phyloP scores from a whole-genome alignment of 2,113 vertebrate genomes.

The Bothrops jararaca region DNA sequence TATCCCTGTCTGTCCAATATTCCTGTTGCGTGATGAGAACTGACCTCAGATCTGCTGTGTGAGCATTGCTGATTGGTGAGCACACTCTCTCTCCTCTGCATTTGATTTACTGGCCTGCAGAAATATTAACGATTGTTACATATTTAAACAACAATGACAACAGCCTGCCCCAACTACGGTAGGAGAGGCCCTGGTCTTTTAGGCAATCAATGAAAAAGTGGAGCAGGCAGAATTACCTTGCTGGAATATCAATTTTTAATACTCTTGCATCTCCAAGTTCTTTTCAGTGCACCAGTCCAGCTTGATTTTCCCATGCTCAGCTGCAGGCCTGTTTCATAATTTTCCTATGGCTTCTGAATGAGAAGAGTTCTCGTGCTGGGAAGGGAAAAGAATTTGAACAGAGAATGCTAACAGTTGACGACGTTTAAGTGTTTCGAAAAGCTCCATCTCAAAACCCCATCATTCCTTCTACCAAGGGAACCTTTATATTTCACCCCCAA shows the following conservation, averaged over 20 bases:
- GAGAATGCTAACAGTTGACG: not conserved
- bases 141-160: conserved; percentile 53
- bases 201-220: conserved; percentile 76
- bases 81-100: not conserved
- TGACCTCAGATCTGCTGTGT: no score
- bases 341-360: not conserved
- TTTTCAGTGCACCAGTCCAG: conserved; percentile 33
- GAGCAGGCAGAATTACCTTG: conserved; percentile 66
- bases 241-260: conserved; percentile 75
- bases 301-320: not conserved
- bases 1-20: not conserved
- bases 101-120: conserved; percentile 53
- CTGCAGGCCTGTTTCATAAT: not conserved
- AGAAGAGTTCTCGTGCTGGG: not conserved
- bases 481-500: not conserved
- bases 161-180: not conserved
- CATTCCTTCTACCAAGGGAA: not conserved
- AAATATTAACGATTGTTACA: conserved; percentile 58
- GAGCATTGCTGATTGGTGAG: not conserved
- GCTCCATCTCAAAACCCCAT: not conserved
- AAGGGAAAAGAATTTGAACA: not conserved
- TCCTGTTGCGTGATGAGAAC: not conserved
- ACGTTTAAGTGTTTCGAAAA: not conserved
- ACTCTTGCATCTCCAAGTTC: conserved; percentile 55
- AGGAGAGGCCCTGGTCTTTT: conserved; percentile 57